Percentiles rank a stretch among this genome's conserved stretches.
These are phyloP conservation scores for Pollachius pollachius DNA, from an alignment of 2,113 vertebrate species.

Conservation along the genomic window DNA sequence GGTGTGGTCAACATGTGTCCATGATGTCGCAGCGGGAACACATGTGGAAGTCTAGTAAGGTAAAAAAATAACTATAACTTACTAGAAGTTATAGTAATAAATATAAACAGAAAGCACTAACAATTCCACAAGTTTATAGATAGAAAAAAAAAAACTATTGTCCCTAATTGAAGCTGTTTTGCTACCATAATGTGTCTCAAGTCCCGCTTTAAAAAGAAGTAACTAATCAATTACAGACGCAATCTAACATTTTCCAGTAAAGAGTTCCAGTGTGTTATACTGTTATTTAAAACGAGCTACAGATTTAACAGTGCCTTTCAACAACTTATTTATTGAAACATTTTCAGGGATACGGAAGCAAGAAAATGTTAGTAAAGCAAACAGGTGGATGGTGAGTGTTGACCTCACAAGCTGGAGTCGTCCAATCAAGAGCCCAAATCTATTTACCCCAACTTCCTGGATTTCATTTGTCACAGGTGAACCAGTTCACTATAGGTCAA, in stretches of 20 bases:
- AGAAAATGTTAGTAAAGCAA: constrained; percentile 47
- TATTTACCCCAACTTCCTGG: constrained; percentile 47
- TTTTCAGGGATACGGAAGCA: constrained; percentile 68
- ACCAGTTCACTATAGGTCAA: constrained; percentile 34
- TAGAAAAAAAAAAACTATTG: too few species aligned
- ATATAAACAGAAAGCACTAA: too few species aligned
- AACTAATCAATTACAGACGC: background rate
- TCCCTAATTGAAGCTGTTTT: too few species aligned
- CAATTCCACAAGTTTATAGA: too few species aligned
- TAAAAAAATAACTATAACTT: too few species aligned
- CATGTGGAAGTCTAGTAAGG: background rate
- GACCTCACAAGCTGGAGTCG: constrained; percentile 48
- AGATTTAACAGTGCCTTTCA: constrained; percentile 71
- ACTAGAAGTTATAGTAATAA: too few species aligned
- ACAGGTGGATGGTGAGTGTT: constrained; percentile 33
- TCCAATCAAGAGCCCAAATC: background rate
- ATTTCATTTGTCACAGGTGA: constrained; percentile 19
- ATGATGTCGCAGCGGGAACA: too few species aligned
- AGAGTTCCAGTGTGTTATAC: constrained; percentile 8
- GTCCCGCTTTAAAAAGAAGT: too few species aligned
- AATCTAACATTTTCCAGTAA: constrained; percentile 3
- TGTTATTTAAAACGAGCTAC: constrained; percentile 52
- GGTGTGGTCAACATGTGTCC: background rate
- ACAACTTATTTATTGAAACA: constrained; percentile 67
- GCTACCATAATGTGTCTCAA: too few species aligned